phyloP scores from a whole-genome alignment of 2,797 vertebrate species.

The Tinamus major region DNA sequence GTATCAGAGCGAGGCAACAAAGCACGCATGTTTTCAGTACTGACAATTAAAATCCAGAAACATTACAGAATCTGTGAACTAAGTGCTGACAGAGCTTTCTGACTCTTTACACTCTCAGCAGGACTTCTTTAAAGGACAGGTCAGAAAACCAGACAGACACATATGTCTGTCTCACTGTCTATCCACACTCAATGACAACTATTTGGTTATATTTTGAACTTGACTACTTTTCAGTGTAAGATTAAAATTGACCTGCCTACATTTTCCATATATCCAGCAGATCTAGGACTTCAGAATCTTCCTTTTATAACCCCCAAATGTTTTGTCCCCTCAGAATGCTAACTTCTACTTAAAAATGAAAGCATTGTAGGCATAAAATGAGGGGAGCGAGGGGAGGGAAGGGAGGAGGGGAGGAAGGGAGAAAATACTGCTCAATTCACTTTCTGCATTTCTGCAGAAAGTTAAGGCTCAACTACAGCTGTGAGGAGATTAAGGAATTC shows the following conservation, averaged over 20 bases:
- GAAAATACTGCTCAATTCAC: neutral
- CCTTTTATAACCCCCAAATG: neutral
- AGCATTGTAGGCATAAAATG: neutral
- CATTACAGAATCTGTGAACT: neutral
- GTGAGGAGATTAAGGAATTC: neutral
- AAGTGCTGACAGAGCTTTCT: neutral
- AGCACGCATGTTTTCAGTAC: conserved; percentile 34
- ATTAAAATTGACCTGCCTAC: neutral
- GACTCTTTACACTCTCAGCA: neutral
- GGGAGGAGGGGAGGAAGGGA: too few species aligned
- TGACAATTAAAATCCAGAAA: neutral
- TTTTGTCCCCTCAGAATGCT: neutral
- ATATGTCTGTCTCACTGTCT: neutral
- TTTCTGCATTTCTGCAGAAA: neutral
- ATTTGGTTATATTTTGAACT: neutral
- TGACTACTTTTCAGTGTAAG: neutral
- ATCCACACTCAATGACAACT: neutral
- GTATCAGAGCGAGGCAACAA: conserved; percentile 64
- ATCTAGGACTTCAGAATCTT: neutral
- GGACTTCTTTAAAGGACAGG: neutral
- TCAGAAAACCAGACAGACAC: neutral
- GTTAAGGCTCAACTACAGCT: neutral
- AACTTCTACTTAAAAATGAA: neutral
- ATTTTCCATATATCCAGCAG: neutral
- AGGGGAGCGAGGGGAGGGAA: too few species aligned